Base-by-base conservation (phyloP, 2,797 vertebrate genomes). In the Myotis myotis region DNA sequence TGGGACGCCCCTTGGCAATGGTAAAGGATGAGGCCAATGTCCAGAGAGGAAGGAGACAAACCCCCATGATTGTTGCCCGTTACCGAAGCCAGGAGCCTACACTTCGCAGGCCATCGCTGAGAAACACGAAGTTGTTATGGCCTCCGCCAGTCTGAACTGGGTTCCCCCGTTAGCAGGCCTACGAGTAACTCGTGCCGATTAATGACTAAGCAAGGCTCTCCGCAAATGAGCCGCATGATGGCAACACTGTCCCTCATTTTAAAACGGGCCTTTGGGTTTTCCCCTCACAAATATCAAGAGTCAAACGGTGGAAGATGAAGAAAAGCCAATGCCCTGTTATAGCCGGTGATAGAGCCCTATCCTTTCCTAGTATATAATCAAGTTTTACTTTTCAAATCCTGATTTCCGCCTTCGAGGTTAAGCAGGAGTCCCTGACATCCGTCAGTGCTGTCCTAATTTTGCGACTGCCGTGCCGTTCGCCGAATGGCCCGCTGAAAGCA, bases 391-490 rank as follows among this genome's bases (percentile, higher is more conserved):
- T 87, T 94, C 47, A 71, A 78, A 79, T 30, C 33, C 36, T 75
- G 36, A 66, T 82, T 95, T 91, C 68, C 53, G 57, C 80, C 36
- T 76, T 94, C 28, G 3, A 36, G 16, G 0, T 76, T 96, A 97
- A 93, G 80, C 38, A 5, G 10, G 8, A 51, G 71, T 83, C 55
- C 38, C 89, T 33, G 7, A 2, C 0, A 6, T 87, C 33, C 15
- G 70, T 81, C 75, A 6, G 92, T 6, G 9, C 62, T 57, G 25
- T 3, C 94, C 20, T 75, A 49, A 84, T 95, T 96, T 93, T 68
- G 28, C 93, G 97, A 95, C 76, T 75, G 12, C 10, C 49, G 76
- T 3, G 25, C 10, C 20, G n/a, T 7, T 5, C 57, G 49, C 68
- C 15, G 44, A 80, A 79, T 51, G 47, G 94, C 87, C n/a, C 70